Base-by-base conservation (phyloP, 2,113 vertebrate species). In the Ctenodactylus gundi region DNA sequence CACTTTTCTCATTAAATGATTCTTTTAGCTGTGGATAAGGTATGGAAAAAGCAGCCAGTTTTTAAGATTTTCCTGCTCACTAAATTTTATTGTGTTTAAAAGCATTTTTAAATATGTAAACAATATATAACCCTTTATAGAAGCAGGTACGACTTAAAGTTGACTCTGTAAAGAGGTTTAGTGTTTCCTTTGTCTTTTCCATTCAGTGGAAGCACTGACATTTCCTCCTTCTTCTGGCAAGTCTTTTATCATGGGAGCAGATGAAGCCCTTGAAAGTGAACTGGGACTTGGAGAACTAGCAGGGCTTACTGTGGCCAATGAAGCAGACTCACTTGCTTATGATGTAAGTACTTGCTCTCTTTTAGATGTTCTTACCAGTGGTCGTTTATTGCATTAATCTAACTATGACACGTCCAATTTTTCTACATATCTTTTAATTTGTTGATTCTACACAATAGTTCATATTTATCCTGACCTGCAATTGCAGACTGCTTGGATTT, bases 241-340 rank as follows among this genome's bases (percentile, higher is more conserved):
- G 90, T 98, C 99, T 2, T 99, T 99, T 96, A 99, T 99, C 90
- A 99, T 99, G 99, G 99, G 99, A 96, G 55, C 99, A 46, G 99
- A 99, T 88, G 99, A 99, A 98, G 98, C 99, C 88, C 99, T 99
- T 98, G 99, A 99, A 98, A 99, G 97, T 77, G 99, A 99, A 58
- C 98, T 99, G 97, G 99, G 99, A 77, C 99, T 99, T 94, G 99
- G 99, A 90, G 99, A 99, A 87, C 97, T 99, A 84, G 99, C 99
- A 41, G 99, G 99, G 44, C 99, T 99, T 93, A 99, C 99, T 1
- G 99, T 99, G 96, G 99, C 99, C 97, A 99, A 99, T 70, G 99
- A 99, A 97, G 99, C 99, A 9, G 99, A 99, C 97, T 99, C 98
- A 11, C 98, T 99, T 94, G 98, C 98, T 13, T 99, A 99, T 0